Conservation (phyloP, 2,888 invertebrate genomes). For the Chirona hameri region DNA sequence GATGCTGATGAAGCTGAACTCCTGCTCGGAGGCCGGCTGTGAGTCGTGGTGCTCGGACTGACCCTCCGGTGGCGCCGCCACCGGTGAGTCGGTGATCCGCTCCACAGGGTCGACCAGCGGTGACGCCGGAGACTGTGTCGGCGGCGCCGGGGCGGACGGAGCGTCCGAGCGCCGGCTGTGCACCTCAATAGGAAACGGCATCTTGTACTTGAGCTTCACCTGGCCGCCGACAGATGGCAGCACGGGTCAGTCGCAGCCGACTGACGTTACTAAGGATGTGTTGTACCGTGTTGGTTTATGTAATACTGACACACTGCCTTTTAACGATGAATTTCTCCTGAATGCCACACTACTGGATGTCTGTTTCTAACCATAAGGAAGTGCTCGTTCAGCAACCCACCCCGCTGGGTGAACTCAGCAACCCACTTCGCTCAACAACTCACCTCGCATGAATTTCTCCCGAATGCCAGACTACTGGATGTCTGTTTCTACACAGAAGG, state of each 20-base stretch:
- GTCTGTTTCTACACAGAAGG: too few species aligned
- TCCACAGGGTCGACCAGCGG: neutral
- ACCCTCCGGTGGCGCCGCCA: neutral
- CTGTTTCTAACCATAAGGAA: too few species aligned
- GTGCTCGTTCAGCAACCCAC: neutral
- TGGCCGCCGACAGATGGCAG: neutral
- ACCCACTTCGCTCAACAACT: too few species aligned
- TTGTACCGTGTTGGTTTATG: too few species aligned
- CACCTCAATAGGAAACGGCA: constrained; percentile 29
- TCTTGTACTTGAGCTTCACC: constrained; percentile 30
- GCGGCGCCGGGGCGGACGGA: neutral
- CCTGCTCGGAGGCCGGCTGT: neutral
- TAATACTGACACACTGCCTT: too few species aligned
- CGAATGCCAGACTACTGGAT: too few species aligned
- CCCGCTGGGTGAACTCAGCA: neutral
- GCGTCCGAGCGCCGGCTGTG: constrained; percentile 24
- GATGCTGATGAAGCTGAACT: constrained; percentile 24
- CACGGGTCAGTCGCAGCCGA: neutral
- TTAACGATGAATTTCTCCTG: too few species aligned
- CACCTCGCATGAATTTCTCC: too few species aligned
- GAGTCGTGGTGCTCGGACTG: too few species aligned
- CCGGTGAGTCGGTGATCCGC: too few species aligned
- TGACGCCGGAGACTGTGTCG: neutral
- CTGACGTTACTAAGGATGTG: neutral
- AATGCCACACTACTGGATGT: too few species aligned